Percentiles rank a stretch among this genome's conserved stretches.
phyloP scores from a whole-genome alignment of 2,888 invertebrate genomes.

The Epistrophe eligans region DNA sequence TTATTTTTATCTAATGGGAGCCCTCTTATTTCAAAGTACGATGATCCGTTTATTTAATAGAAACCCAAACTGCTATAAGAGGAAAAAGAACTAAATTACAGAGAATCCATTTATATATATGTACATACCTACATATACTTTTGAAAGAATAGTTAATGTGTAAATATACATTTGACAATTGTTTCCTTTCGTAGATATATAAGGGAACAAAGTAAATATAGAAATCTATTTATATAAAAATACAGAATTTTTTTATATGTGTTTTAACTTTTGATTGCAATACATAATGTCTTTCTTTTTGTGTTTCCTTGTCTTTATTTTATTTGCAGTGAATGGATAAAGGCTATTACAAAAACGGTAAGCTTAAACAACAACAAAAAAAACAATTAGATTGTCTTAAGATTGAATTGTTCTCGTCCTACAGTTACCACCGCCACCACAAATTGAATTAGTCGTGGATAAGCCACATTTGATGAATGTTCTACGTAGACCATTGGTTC shows the following conservation, averaged over 20 bases:
- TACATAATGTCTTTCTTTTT: not conserved
- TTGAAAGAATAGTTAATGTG: conserved; percentile 26
- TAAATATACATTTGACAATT: conserved; percentile 29
- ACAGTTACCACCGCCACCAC: conserved; percentile 89
- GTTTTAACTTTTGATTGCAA: conserved; percentile 30
- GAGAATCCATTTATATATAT: not conserved
- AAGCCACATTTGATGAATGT: conserved; percentile 88
- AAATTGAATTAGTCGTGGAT: conserved; percentile 89
- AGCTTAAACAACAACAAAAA: conserved; percentile 81
- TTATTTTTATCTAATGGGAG: conserved; percentile 70
- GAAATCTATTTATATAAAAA: not conserved
- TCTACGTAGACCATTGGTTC: conserved; percentile 86
- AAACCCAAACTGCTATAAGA: conserved; percentile 38
- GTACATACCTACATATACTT: not conserved
- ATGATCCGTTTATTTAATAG: conserved; percentile 68
- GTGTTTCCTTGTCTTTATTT: conserved; percentile 78
- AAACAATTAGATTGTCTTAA: conserved; percentile 18
- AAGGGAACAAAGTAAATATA: not conserved
- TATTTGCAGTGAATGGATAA: conserved; percentile 89
- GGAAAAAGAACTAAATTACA: conserved; percentile 35
- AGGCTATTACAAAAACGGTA: conserved; percentile 91
- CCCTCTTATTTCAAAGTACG: conserved; percentile 69
- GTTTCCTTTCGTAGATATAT: not conserved
- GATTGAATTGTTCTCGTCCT: conserved; percentile 74
- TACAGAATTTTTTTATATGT: not conserved